Percentiles rank a stretch among this genome's conserved stretches.
Evolutionary conservation across 2,113 vertebrate species (phyloP).

Genomic region (Clinocottus analis): DNA sequence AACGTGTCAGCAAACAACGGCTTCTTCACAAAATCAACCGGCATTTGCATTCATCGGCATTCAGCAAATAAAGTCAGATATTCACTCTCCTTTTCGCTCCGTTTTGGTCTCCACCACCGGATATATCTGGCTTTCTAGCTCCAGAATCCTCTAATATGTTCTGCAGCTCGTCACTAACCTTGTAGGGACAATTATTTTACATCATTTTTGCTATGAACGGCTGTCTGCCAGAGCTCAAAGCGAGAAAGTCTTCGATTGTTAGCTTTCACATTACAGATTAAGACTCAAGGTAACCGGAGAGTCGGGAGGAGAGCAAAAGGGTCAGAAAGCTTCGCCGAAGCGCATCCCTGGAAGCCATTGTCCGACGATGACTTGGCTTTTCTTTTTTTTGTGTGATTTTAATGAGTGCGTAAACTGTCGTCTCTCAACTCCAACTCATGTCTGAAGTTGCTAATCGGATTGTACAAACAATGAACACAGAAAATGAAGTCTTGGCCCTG

Average conservation of each 20-base stretch:
- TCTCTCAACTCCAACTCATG: not conserved
- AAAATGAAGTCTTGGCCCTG: not conserved
- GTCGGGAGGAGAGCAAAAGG: too few relatives aligned
- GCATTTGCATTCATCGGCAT: not conserved
- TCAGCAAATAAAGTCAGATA: not conserved
- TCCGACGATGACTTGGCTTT: not conserved
- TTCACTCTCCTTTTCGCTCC: not conserved
- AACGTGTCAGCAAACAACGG: not conserved
- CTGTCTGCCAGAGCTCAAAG: not conserved
- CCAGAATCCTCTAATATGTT: not conserved
- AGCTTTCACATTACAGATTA: too few relatives aligned
- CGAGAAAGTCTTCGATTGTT: not conserved
- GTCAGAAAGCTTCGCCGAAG: not conserved
- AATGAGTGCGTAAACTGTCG: not conserved
- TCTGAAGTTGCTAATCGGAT: not conserved
- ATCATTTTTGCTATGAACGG: not conserved
- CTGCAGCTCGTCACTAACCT: not conserved
- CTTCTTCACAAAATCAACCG: not conserved
- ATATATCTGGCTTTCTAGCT: not conserved
- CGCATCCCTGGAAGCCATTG: not conserved
- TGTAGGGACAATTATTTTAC: not conserved
- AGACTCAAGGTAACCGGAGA: not conserved
- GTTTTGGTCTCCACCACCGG: conserved; percentile 2
- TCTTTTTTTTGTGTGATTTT: too few relatives aligned
- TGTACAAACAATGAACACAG: not conserved